Percentiles rank a stretch among this genome's conserved stretches.
These are phyloP conservation scores for Sinocyclocheilus maitianheensis DNA, from an alignment of 2,113 vertebrate genomes.

Conservation along the genomic window DNA sequence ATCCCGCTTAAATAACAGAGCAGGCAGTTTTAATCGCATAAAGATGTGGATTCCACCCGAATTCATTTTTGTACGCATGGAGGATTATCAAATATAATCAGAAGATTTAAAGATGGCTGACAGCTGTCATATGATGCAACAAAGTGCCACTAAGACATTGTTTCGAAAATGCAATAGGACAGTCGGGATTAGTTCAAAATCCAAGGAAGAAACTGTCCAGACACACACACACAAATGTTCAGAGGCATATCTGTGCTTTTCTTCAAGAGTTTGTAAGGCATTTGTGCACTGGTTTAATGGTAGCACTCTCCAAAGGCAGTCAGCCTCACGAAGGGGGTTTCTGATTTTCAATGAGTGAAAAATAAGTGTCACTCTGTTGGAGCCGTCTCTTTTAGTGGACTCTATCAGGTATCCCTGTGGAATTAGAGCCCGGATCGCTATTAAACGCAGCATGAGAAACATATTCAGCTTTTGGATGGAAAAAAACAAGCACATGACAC, in stretches of 20 bases:
- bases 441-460: constrained; percentile 67
- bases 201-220: constrained; percentile 52
- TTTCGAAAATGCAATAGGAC: constrained; percentile 70
- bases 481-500: constrained; percentile 68
- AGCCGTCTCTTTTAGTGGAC: constrained; percentile 58
- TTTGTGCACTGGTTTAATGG: background rate
- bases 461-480: constrained; percentile 59
- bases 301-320: background rate
- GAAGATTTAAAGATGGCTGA: constrained; percentile 77
- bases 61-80: constrained; percentile 72
- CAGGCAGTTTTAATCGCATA: constrained; percentile 74
- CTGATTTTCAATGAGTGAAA: constrained; percentile 59
- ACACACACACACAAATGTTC: constrained; percentile 45
- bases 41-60: constrained; percentile 74
- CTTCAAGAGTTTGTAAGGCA: constrained; percentile 21
- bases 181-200: constrained; percentile 73
- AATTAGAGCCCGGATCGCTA: constrained; percentile 60
- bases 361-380: constrained; percentile 56
- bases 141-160: constrained; percentile 70
- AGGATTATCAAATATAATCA: constrained; percentile 70
- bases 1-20: constrained; percentile 61
- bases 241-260: constrained; percentile 47
- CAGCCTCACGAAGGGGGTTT: background rate
- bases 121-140: constrained; percentile 74
- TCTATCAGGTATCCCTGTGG: constrained; percentile 67